phyloP scores from a whole-genome alignment of 1,140 invertebrate species.

The Drosophila teissieri region DNA sequence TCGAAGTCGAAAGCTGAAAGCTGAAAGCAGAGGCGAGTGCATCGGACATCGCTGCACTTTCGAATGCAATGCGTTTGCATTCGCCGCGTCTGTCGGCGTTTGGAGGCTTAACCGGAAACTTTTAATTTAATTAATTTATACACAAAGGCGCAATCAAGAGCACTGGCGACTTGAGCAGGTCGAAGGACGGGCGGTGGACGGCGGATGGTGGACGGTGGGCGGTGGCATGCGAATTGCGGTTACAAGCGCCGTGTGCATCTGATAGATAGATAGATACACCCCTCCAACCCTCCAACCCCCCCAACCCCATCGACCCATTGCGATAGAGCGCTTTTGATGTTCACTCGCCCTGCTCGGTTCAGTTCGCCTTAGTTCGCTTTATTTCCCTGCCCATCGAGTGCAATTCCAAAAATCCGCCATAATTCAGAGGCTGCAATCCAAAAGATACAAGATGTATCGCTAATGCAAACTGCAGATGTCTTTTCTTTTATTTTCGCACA shows the following conservation, averaged over 20 bases:
- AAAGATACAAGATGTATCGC: constrained; percentile 18
- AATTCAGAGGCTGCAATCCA: constrained; percentile 37
- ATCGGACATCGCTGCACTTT: constrained; percentile 8
- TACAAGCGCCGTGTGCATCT: constrained; percentile 61
- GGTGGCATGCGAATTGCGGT: constrained; percentile 62
- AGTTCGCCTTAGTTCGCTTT: constrained; percentile 55
- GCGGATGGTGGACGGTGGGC: background rate
- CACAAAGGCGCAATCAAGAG: constrained; percentile 82
- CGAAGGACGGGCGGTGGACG: constrained; percentile 10
- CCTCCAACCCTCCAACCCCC: constrained; percentile 4
- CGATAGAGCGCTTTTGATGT: constrained; percentile 57
- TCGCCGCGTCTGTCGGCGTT: constrained; percentile 47
- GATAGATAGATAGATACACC: constrained; percentile 51
- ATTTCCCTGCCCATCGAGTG: constrained; percentile 36
- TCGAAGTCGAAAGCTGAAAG: background rate
- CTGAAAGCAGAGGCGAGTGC: background rate
- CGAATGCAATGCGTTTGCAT: constrained; percentile 41
- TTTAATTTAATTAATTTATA: constrained; percentile 84
- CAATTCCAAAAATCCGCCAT: constrained; percentile 55
- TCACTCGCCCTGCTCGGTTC: constrained; percentile 53
- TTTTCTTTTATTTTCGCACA: background rate
- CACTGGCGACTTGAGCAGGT: constrained; percentile 45
- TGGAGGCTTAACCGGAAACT: constrained; percentile 83
- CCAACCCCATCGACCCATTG: background rate
- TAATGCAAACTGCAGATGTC: constrained; percentile 25